Base-by-base conservation (phyloP, 2,888 invertebrate species). In the Reticulitermes lucifugus region DNA sequence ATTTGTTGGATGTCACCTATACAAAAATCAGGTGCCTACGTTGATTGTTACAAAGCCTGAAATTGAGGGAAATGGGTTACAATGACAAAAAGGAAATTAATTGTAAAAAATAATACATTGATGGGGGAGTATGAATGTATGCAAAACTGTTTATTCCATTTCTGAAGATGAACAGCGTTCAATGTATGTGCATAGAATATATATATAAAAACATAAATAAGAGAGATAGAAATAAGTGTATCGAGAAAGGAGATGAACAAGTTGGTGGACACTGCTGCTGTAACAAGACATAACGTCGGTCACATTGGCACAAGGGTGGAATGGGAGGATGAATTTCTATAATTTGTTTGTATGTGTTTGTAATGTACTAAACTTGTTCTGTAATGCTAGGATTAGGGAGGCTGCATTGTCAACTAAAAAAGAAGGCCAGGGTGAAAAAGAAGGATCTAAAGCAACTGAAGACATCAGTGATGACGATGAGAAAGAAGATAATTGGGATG, bases 401-500 rank as follows among this genome's bases (percentile, higher is more conserved):
- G 77, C 80, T 65, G 70, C 84, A n/a, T n/a, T 83, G 25, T 75
- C 85, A 10, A 22, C 79, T n/a, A 86, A 86, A 73, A 86, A 79
- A 51, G 84, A 84, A 29, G 79, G 51, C 25, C 55, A 55, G 18
- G 46, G 41, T 22, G 80, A 46, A 1, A 83, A 85, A 60, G 83
- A 80, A 80, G 70, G 83, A 29, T 41, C 43, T 10, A 84, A 87
- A 70, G 83, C 83, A 2, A 85, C 85, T n/a, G 86, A 87, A 65
- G 87, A 87, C 35, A 84, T 79, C 18, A 84, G 84, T 77, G 84
- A 86, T 18, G 86, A 86, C 22, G 86, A 86, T 29, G 84, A 85
- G 25, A 86, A 87, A 41, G 86, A 83, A 70, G 86, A 84, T 46
- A 85, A 86, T 59, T 86, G 86, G 86, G 86, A 86, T 75, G 86